A percentile compares a stretch with the other conserved stretches of the same genome.
Conservation (phyloP, 2,888 invertebrate genomes). For the Tachina fera region DNA sequence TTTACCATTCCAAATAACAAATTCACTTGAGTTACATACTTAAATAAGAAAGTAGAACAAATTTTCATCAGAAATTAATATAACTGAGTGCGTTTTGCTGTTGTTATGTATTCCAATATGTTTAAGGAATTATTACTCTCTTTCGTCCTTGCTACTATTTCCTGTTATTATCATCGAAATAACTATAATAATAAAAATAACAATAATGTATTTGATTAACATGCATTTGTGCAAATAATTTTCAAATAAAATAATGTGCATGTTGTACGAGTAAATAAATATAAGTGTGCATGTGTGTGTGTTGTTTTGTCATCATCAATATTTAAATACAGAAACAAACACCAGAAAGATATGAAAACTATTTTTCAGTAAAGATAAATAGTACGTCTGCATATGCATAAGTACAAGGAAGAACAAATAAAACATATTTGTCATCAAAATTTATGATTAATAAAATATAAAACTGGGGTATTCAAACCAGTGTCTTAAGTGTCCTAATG, state of each 20-base stretch:
- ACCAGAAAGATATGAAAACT: neutral
- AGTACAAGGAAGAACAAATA: constrained; percentile 38
- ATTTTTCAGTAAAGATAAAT: neutral
- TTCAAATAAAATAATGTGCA: neutral
- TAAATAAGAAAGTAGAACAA: neutral
- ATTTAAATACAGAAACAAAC: constrained; percentile 3
- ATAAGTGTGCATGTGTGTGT: neutral
- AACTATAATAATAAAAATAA: neutral
- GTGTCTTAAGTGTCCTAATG: too few relatives aligned
- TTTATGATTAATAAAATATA: constrained; percentile 50
- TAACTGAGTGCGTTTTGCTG: neutral
- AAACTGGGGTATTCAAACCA: too few relatives aligned
- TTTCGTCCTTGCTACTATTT: neutral
- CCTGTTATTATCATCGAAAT: neutral
- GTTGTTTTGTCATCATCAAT: constrained; percentile 1
- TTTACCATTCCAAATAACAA: neutral
- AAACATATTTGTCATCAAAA: constrained; percentile 60
- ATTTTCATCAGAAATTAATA: neutral
- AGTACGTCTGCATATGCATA: neutral
- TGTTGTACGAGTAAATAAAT: neutral
- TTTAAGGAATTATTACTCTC: neutral
- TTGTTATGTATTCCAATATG: neutral
- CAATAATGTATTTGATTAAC: neutral
- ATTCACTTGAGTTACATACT: neutral
- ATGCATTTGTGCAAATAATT: neutral